A percentile compares a stretch with the other conserved stretches of the same genome.
These are phyloP conservation scores for Platyscelio sp. DNA, from an alignment of 2,888 invertebrate species.

Conservation along the genomic window DNA sequence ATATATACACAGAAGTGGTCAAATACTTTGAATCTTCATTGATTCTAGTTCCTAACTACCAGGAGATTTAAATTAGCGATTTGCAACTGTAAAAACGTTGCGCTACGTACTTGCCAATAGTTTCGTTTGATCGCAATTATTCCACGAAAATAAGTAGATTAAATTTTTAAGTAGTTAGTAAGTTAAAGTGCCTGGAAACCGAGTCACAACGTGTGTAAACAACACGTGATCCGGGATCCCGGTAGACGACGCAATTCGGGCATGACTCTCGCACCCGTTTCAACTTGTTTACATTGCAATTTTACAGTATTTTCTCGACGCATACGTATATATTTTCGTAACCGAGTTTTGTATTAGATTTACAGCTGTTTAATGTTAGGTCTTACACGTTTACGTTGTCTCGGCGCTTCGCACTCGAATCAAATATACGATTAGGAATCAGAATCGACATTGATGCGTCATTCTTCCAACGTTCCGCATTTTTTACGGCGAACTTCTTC, in stretches of 20 bases:
- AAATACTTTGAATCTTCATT: no score
- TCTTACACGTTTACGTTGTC: conserved; percentile 38
- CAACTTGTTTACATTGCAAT: conserved; percentile 38
- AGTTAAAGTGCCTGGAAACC: background rate
- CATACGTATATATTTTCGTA: conserved; percentile 49
- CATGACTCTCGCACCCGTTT: conserved; percentile 15
- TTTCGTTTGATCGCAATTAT: conserved; percentile 22
- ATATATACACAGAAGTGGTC: no score
- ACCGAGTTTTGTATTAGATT: conserved; percentile 32
- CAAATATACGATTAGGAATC: conserved; percentile 47
- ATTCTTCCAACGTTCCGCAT: conserved; percentile 52
- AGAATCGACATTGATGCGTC: conserved; percentile 43
- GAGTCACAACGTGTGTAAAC: no score
- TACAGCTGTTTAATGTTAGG: conserved; percentile 1
- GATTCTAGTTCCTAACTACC: no score
- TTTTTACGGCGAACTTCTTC: conserved; percentile 44
- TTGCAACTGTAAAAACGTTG: conserved; percentile 2
- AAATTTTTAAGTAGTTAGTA: conserved; percentile 1
- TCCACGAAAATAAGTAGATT: conserved; percentile 29
- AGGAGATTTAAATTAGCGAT: conserved; percentile 1
- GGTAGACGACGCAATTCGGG: no score
- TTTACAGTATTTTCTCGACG: conserved; percentile 40
- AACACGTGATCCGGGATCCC: no score
- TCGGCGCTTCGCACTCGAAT: conserved; percentile 34
- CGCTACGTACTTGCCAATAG: conserved; percentile 28